These are phyloP conservation scores for Cricetomys ansorgei DNA, from an alignment of 2,113 vertebrate species.

Conservation along the genomic window DNA sequence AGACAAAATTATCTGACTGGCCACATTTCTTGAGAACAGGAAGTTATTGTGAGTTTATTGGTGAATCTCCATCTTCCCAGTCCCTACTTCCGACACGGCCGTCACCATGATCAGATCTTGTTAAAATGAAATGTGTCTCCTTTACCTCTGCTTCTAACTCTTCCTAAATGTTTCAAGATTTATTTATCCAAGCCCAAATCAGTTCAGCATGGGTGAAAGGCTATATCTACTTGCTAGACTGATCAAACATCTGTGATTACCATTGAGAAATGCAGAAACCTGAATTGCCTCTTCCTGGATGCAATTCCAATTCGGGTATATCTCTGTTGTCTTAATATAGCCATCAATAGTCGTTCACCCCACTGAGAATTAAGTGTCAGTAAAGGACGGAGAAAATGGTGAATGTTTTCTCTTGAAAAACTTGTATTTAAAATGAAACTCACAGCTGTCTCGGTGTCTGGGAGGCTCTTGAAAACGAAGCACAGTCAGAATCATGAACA, in stretches of 20 bases:
- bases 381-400: background rate
- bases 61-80: too few relatives aligned
- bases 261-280: background rate
- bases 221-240: background rate
- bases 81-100: too few relatives aligned
- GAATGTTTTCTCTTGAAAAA: background rate
- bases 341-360: too few relatives aligned
- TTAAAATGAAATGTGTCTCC: background rate
- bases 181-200: background rate
- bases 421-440: conserved; percentile 59
- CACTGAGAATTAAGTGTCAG: background rate
- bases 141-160: background rate
- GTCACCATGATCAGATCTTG: too few relatives aligned
- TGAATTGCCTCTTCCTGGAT: background rate
- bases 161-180: background rate
- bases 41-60: too few relatives aligned
- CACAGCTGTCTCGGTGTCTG: conserved; percentile 85
- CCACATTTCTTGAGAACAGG: too few relatives aligned
- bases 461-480: conserved; percentile 86
- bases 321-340: background rate
- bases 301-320: background rate
- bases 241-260: too few relatives aligned
- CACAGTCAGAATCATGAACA: conserved; percentile 85
- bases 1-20: background rate
- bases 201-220: too few relatives aligned